Conservation (phyloP, 92 coral and sea anemone genomes). For the Parazoanthus atlanticus region DNA sequence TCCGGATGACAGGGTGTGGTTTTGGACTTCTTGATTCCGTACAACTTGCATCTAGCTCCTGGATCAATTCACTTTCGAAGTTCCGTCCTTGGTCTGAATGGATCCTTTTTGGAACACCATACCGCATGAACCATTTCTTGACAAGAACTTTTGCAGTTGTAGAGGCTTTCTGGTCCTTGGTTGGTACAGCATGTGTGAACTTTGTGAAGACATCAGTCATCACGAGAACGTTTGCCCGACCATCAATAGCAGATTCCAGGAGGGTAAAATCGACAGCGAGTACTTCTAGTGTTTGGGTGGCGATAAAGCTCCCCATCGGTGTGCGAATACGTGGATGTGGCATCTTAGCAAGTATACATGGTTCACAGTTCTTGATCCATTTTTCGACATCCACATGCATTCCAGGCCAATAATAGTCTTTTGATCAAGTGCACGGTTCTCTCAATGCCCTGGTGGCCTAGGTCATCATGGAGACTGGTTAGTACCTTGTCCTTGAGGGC, state of each 20-base stretch:
- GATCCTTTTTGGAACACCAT: slow-evolving; percentile 57
- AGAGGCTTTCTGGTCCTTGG: slow-evolving; percentile 61
- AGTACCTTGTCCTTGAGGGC: slow-evolving; percentile 43
- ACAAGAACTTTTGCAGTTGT: slow-evolving; percentile 59
- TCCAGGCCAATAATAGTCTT: slow-evolving; percentile 58
- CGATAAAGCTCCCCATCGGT: slow-evolving; percentile 54
- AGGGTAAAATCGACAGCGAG: slow-evolving; percentile 61
- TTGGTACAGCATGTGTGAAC: slow-evolving; percentile 63
- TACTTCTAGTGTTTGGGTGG: slow-evolving; percentile 60
- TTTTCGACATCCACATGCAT: slow-evolving; percentile 53
- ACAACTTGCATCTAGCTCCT: slow-evolving; percentile 60
- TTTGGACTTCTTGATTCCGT: slow-evolving; percentile 62
- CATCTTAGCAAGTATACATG: slow-evolving; percentile 55
- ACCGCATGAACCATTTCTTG: slow-evolving; percentile 64
- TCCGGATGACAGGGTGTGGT: slow-evolving; percentile 74
- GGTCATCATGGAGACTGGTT: slow-evolving; percentile 41
- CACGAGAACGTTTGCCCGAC: slow-evolving; percentile 54
- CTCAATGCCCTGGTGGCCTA: slow-evolving; percentile 53
- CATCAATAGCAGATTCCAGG: slow-evolving; percentile 57
- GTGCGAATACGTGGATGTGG: slow-evolving; percentile 55
- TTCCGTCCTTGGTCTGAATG: slow-evolving; percentile 71
- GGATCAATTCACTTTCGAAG: slow-evolving; percentile 61
- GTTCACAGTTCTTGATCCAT: slow-evolving; percentile 61
- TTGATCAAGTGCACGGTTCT: slow-evolving; percentile 31
- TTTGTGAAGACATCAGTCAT: slow-evolving; percentile 70